phyloP scores from a whole-genome alignment of 2,113 vertebrate species.

The Caracal caracal region DNA sequence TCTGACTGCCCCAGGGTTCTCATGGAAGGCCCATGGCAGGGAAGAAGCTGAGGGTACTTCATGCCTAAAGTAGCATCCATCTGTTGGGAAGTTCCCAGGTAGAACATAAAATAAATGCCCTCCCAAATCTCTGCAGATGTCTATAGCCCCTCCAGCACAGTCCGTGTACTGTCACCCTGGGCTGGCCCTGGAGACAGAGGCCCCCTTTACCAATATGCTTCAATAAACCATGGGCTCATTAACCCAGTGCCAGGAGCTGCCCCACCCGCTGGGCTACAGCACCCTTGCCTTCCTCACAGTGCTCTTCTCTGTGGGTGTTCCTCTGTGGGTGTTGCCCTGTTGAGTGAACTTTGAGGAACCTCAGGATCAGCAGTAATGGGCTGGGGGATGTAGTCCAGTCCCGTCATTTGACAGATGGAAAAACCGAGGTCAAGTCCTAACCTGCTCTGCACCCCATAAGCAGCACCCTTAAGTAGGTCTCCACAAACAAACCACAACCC shows the following conservation, averaged over 20 bases:
- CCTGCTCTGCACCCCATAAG: fast-evolving
- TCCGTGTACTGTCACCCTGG: background rate
- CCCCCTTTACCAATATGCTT: background rate
- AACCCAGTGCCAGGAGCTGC: background rate
- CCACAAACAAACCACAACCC: background rate
- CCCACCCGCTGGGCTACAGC: fast-evolving
- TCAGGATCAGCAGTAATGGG: background rate
- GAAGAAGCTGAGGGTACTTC: background rate
- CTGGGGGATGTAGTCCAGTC: background rate
- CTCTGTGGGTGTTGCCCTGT: no score
- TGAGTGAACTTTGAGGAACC: background rate
- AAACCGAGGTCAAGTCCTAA: background rate
- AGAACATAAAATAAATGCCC: background rate
- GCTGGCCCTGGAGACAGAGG: background rate
- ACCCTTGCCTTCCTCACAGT: background rate
- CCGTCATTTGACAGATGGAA: background rate
- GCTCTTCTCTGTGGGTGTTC: background rate
- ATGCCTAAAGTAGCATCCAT: background rate
- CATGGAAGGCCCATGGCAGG: fast-evolving
- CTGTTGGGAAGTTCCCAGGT: background rate
- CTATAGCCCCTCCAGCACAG: fast-evolving
- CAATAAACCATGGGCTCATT: background rate
- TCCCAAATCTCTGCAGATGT: background rate
- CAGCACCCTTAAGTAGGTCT: fast-evolving
- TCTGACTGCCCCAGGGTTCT: background rate